Conservation (phyloP, 2,888 invertebrate genomes). For the Drosophila antonietae region DNA sequence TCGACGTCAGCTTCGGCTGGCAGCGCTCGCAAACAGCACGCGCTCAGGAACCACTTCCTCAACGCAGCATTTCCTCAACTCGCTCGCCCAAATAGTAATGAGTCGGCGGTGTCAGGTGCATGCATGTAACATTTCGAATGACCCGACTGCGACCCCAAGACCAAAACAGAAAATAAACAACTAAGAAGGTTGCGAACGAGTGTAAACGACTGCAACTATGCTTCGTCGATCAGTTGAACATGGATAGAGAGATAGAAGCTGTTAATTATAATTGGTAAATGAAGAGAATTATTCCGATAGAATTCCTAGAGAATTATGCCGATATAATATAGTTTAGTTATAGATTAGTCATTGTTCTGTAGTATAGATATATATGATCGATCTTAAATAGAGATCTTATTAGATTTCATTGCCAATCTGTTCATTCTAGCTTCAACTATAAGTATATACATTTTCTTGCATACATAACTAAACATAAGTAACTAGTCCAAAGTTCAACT, state of each 20-base stretch:
- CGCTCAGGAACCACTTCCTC: conserved; percentile 59
- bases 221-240: not conserved
- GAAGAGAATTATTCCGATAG: not conserved
- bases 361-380: not conserved
- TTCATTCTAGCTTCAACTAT: no score
- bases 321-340: no score
- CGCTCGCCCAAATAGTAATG: conserved; percentile 67
- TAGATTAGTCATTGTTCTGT: no score
- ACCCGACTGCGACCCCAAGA: conserved; percentile 58
- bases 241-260: not conserved
- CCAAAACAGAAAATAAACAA: conserved; percentile 17
- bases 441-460: not conserved
- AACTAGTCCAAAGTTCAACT: not conserved
- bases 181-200: not conserved
- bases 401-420: no score
- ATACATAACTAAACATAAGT: not conserved
- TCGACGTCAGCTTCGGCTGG: conserved; percentile 14
- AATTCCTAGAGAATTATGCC: not conserved
- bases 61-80: conserved; percentile 61
- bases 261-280: not conserved
- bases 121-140: conserved; percentile 56
- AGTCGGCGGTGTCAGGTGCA: conserved; percentile 76
- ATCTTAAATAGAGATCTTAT: not conserved
- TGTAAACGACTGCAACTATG: not conserved
- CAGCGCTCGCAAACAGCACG: conserved; percentile 64